These are phyloP conservation scores for Albula glossodonta DNA, from an alignment of 2,113 vertebrate species.

Conservation along the genomic window DNA sequence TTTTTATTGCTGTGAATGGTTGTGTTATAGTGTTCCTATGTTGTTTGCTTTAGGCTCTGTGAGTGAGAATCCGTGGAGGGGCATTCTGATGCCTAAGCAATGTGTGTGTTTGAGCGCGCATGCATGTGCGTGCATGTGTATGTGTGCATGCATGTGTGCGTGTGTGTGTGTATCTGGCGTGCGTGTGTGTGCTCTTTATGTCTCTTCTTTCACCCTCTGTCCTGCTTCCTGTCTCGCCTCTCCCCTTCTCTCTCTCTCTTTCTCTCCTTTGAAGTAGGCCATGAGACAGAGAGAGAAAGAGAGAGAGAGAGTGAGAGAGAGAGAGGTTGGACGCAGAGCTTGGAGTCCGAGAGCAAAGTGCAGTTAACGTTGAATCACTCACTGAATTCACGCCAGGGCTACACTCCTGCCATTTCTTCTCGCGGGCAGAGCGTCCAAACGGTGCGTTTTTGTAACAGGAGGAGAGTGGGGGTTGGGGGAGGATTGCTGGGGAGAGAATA, in stretches of 20 bases:
- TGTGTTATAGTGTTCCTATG: neutral
- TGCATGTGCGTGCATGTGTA: no score
- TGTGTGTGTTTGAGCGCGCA: no score
- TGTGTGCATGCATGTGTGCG: neutral
- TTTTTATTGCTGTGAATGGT: neutral
- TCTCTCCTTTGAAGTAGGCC: neutral
- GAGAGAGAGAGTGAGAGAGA: neutral
- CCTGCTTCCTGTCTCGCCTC: neutral
- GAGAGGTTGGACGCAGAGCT: neutral
- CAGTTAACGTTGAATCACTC: constrained; percentile 4
- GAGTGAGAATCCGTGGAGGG: neutral
- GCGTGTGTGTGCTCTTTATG: neutral
- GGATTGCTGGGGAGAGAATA: neutral
- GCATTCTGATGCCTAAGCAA: neutral
- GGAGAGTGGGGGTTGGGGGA: neutral
- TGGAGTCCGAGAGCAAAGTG: neutral
- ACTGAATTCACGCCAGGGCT: neutral
- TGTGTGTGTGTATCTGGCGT: neutral
- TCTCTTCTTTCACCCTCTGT: neutral
- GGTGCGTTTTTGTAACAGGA: constrained; percentile 1
- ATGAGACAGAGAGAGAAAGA: neutral
- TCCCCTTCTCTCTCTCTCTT: neutral
- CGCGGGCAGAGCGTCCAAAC: neutral
- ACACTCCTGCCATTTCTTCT: constrained; percentile 6
- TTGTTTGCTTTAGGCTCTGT: neutral